phyloP scores from a whole-genome alignment of 2,797 vertebrate genomes.

The Microhierax caerulescens region DNA sequence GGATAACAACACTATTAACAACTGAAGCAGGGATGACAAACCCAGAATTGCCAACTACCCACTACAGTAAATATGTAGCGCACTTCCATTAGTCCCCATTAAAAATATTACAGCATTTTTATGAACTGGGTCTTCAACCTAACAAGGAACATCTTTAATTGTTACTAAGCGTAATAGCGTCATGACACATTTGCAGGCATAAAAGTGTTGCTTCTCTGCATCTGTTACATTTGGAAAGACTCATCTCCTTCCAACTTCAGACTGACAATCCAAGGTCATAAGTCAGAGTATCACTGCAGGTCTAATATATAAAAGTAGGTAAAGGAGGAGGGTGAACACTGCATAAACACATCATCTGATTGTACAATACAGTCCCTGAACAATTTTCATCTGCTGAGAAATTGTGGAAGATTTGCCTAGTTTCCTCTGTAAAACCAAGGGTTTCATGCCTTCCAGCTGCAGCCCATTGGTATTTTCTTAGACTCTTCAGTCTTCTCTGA shows the following conservation, averaged over 20 bases:
- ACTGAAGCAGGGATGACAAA: neutral
- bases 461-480: neutral
- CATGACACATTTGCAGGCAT: neutral
- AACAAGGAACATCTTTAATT: neutral
- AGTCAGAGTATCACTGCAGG: neutral
- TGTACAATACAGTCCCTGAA: neutral
- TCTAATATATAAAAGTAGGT: neutral
- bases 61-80: fast-evolving
- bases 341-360: neutral
- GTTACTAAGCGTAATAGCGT: neutral
- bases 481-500: neutral
- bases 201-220: neutral
- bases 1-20: neutral
- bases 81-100: neutral
- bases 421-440: neutral
- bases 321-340: neutral
- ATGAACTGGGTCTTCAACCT: neutral
- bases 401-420: neutral
- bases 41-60: neutral
- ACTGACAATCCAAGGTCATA: neutral
- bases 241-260: neutral
- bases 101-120: neutral
- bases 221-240: neutral
- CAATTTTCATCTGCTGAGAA: neutral
- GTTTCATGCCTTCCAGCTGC: neutral